Percentiles rank a stretch among this genome's conserved stretches.
Evolutionary conservation across 2,113 vertebrate genomes (phyloP).

Genomic region (Sceloporus undulatus): DNA sequence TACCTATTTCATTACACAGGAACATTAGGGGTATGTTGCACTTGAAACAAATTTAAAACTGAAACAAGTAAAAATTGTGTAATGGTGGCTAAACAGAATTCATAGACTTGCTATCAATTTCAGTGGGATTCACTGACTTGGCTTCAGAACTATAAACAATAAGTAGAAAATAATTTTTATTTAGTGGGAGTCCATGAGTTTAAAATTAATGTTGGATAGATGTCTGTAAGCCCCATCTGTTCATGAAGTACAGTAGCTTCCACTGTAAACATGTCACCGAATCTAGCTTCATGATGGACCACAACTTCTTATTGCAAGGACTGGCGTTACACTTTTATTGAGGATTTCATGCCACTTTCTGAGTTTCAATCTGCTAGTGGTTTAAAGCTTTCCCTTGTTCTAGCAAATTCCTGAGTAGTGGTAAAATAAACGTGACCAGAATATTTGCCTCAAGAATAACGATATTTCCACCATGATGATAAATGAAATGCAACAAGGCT

Average conservation of each 20-base stretch:
- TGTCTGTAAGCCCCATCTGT: background rate
- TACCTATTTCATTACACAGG: background rate
- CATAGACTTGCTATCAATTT: background rate
- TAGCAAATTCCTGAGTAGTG: background rate
- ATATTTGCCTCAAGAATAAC: background rate
- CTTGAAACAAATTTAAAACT: background rate
- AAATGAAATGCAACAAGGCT: fast-evolving
- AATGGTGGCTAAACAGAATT: background rate
- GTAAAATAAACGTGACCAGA: background rate
- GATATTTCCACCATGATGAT: background rate
- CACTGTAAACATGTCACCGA: background rate
- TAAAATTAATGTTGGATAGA: conserved; percentile 51
- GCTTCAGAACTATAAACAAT: conserved; percentile 31
- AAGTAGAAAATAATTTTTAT: conserved; percentile 22
- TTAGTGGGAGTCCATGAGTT: conserved; percentile 15
- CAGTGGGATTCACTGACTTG: background rate
- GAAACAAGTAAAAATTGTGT: background rate
- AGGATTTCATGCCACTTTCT: background rate
- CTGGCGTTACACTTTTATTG: background rate
- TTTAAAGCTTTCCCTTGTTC: background rate
- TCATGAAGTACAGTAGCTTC: conserved; percentile 41
- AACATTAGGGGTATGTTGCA: background rate
- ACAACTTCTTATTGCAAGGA: background rate
- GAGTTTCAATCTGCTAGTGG: background rate
- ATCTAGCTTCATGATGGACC: background rate